phyloP scores from a whole-genome alignment of 2,797 vertebrate genomes.

The Parauchenoglanis punctatus region DNA sequence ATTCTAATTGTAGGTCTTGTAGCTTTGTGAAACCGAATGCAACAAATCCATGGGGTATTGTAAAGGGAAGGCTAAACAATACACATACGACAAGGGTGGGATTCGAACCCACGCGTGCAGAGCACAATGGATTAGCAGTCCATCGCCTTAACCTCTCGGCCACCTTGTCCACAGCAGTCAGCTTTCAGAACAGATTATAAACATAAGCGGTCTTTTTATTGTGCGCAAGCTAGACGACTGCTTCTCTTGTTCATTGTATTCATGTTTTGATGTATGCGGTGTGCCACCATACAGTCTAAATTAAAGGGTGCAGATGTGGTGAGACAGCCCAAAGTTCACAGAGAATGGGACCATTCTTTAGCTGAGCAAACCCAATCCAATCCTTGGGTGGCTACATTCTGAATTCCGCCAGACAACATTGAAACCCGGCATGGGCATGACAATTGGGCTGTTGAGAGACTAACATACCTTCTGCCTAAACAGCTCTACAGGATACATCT shows the following conservation, averaged over 20 bases:
- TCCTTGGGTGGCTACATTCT: background rate
- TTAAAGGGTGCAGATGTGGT: no score
- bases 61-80: no score
- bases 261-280: no score
- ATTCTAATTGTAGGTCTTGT: background rate
- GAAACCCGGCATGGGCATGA: no score
- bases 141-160: constrained; percentile 93
- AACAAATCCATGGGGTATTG: no score
- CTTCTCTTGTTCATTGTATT: no score
- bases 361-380: background rate
- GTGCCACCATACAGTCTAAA: no score
- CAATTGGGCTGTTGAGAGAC: no score
- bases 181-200: no score
- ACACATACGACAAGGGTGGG: no score
- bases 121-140: constrained; percentile 88
- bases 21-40: background rate
- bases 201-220: no score
- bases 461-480: no score
- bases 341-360: background rate
- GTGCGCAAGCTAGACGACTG: background rate
- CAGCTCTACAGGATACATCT: background rate
- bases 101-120: background rate
- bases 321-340: background rate
- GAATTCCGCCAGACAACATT: background rate
- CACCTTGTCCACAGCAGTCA: constrained; percentile 69